Conservation (phyloP, 2,888 invertebrate species). For the Gasteruption jaculator region DNA sequence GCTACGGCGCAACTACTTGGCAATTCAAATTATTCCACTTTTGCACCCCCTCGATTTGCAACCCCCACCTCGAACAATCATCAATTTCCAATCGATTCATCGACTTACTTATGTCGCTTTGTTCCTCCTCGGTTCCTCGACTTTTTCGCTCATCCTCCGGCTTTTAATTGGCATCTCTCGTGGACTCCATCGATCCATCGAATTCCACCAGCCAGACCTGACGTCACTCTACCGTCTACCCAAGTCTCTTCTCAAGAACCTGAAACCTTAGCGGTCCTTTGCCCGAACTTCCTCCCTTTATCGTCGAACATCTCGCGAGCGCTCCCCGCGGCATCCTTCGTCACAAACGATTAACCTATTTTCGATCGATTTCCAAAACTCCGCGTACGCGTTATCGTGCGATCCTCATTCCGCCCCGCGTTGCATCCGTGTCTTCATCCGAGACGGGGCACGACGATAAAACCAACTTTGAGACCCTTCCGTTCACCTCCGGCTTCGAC, state of each 20-base stretch:
- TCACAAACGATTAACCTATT: conserved; percentile 15
- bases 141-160: too few species aligned
- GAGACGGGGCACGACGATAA: conserved; percentile 8
- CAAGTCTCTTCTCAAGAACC: conserved; percentile 3
- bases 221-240: conserved; percentile 12
- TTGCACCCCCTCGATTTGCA: not conserved
- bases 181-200: conserved; percentile 28
- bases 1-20: conserved; percentile 1
- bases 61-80: not conserved
- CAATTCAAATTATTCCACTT: not conserved
- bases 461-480: too few species aligned
- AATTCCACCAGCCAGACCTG: conserved; percentile 17
- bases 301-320: conserved; percentile 5
- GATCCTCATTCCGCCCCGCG: conserved; percentile 20
- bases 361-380: conserved; percentile 9
- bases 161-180: conserved; percentile 16
- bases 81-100: too few species aligned
- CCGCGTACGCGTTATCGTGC: conserved; percentile 13
- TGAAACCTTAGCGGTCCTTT: not conserved
- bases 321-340: conserved; percentile 3
- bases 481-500: conserved; percentile 9
- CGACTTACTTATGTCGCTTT: conserved; percentile 20
- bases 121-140: conserved; percentile 13
- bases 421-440: conserved; percentile 9
- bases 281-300: conserved; percentile 3